These are phyloP conservation scores for Aplodontia rufa DNA, from an alignment of 2,113 vertebrate genomes.

Conservation along the genomic window DNA sequence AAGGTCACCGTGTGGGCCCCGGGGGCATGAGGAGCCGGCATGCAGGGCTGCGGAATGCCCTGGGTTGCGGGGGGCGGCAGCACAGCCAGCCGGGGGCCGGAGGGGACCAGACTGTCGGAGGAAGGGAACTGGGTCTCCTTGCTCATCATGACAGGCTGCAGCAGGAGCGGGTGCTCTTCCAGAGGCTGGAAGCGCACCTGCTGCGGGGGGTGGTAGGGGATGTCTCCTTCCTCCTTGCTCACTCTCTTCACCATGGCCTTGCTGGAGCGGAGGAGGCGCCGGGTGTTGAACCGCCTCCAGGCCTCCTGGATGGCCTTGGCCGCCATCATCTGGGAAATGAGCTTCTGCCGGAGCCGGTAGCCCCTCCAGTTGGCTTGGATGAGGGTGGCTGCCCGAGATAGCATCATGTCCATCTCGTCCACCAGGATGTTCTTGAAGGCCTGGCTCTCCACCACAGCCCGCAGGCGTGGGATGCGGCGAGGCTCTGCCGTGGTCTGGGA, in stretches of 20 bases:
- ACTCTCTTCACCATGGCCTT: accelerated
- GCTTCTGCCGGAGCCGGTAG: slow-evolving; percentile 66
- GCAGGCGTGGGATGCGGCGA: neutral
- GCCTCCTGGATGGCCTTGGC: slow-evolving; percentile 65
- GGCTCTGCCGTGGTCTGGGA: neutral
- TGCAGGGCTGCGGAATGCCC: accelerated
- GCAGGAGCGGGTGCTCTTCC: accelerated
- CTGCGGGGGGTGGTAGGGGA: slow-evolving; percentile 57
- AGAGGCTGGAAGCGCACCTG: slow-evolving; percentile 54
- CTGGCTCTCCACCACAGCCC: slow-evolving; percentile 47
- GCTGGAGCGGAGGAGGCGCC: neutral
- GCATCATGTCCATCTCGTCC: slow-evolving; percentile 79
- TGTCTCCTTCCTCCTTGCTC: neutral
- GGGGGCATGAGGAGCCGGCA: accelerated
- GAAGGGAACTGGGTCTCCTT: slow-evolving; percentile 65
- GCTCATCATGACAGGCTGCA: neutral
- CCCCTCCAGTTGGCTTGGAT: slow-evolving; percentile 77
- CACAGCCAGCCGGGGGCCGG: accelerated
- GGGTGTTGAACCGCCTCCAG: slow-evolving; percentile 48
- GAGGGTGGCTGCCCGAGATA: slow-evolving; percentile 64
- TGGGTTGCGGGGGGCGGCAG: neutral
- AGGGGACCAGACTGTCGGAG: neutral
- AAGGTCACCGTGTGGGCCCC: neutral
- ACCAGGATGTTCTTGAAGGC: slow-evolving; percentile 76
- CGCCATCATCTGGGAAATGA: neutral